A percentile compares a stretch with the other conserved stretches of the same genome.
Conservation (phyloP, 2,888 invertebrate genomes). For the Ochropacha duplaris region DNA sequence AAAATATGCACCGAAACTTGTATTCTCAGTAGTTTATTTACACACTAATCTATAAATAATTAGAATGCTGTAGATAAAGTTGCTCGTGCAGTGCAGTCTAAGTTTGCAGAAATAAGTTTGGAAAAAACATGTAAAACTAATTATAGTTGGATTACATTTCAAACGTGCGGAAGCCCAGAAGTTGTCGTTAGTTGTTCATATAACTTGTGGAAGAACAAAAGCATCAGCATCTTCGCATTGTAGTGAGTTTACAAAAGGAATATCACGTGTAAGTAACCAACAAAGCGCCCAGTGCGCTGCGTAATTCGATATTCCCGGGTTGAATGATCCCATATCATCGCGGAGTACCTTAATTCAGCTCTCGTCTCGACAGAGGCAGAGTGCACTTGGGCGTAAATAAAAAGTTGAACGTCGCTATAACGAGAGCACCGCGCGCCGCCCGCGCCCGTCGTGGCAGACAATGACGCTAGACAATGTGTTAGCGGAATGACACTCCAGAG, state of each 20-base stretch:
- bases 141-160: slow-evolving; percentile 26
- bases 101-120: slow-evolving; percentile 7
- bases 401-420: slow-evolving; percentile 78
- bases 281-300: slow-evolving; percentile 76
- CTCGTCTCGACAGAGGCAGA: slow-evolving; percentile 72
- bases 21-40: slow-evolving; percentile 36
- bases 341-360: slow-evolving; percentile 79
- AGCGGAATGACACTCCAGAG: slow-evolving; percentile 70
- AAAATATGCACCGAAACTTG: slow-evolving; percentile 22
- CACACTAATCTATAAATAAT: slow-evolving; percentile 30
- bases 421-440: slow-evolving; percentile 59
- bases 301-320: slow-evolving; percentile 80
- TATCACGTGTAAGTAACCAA: slow-evolving; percentile 77
- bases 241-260: slow-evolving; percentile 54
- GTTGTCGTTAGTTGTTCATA: slow-evolving; percentile 19
- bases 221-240: neutral
- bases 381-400: slow-evolving; percentile 82
- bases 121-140: slow-evolving; percentile 22
- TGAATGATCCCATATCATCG: slow-evolving; percentile 82
- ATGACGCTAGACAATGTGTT: slow-evolving; percentile 79
- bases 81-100: slow-evolving; percentile 12
- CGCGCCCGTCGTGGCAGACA: slow-evolving; percentile 63
- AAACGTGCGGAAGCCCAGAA: slow-evolving; percentile 16
- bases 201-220: slow-evolving; percentile 25
- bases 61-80: slow-evolving; percentile 28